Conservation (phyloP, 2,797 vertebrate genomes). For the Emys orbicularis region DNA sequence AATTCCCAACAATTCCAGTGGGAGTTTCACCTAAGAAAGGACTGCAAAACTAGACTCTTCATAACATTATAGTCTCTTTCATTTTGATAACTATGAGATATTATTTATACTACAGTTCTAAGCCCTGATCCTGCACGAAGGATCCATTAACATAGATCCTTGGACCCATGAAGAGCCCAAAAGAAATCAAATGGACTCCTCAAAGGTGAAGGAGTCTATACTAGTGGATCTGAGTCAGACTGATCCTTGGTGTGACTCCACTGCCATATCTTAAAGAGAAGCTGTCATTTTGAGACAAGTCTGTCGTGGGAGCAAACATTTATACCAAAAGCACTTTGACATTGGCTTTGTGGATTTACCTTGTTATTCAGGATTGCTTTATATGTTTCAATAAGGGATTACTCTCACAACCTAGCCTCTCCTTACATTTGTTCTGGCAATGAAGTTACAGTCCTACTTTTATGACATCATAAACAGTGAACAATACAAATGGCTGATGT, state of each 20-base stretch:
- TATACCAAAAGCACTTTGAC: background rate
- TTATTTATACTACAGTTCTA: background rate
- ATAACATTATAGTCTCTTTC: background rate
- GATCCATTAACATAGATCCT: background rate
- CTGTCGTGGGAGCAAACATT: background rate
- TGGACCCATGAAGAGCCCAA: background rate
- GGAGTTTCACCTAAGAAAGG: background rate
- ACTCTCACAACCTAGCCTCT: background rate
- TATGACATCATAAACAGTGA: conserved; percentile 39
- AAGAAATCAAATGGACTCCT: background rate
- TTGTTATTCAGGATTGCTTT: background rate
- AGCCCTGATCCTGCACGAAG: background rate
- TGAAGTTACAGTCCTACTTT: conserved; percentile 47
- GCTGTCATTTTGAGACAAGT: background rate
- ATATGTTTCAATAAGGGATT: background rate
- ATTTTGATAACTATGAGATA: background rate
- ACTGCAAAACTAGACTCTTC: background rate
- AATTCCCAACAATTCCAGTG: background rate
- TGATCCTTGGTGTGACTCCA: background rate
- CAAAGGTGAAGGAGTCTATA: background rate
- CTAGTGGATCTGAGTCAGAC: background rate
- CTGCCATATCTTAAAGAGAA: accelerated
- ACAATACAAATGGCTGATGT: conserved; percentile 16
- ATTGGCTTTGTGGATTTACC: background rate
- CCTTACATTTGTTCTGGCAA: background rate